Evolutionary conservation across 2,797 vertebrate genomes (phyloP).

Genomic region (Sebastes steindachneri): DNA sequence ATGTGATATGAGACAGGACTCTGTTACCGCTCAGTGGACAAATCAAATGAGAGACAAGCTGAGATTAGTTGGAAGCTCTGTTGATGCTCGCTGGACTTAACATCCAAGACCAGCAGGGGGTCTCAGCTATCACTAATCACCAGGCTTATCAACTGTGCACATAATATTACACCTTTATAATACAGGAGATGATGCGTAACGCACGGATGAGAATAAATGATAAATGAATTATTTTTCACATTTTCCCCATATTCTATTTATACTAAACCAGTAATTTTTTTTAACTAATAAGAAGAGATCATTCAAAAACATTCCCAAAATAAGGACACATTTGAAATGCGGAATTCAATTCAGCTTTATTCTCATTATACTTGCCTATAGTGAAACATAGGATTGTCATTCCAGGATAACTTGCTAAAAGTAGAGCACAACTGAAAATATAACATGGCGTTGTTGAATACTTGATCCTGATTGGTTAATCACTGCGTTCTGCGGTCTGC

Average conservation of each 20-base stretch:
- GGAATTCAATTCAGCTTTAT: not conserved
- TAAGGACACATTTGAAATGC: not conserved
- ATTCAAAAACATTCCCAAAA: not conserved
- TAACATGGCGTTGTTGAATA: no score
- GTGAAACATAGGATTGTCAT: not conserved
- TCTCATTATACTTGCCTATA: not conserved
- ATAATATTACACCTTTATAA: constrained; percentile 10
- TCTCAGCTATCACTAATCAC: constrained; percentile 55
- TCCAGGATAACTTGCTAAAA: not conserved
- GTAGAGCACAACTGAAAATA: not conserved
- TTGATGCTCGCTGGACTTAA: constrained; percentile 43
- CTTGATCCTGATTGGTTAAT: no score
- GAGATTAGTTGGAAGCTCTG: constrained; percentile 61
- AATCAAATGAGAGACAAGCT: constrained; percentile 55
- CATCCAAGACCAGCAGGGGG: constrained; percentile 53
- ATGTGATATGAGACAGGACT: constrained; percentile 30
- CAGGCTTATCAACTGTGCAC: constrained; percentile 14
- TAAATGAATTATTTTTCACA: not conserved
- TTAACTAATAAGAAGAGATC: not conserved
- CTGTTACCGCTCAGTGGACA: constrained; percentile 44
- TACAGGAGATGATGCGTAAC: not conserved
- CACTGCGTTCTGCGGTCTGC: no score
- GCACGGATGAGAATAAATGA: not conserved
- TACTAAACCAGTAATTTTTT: not conserved
- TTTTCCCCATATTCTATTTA: not conserved